These are phyloP conservation scores for Fulmarus glacialis DNA, from an alignment of 2,113 vertebrate species.

Conservation along the genomic window DNA sequence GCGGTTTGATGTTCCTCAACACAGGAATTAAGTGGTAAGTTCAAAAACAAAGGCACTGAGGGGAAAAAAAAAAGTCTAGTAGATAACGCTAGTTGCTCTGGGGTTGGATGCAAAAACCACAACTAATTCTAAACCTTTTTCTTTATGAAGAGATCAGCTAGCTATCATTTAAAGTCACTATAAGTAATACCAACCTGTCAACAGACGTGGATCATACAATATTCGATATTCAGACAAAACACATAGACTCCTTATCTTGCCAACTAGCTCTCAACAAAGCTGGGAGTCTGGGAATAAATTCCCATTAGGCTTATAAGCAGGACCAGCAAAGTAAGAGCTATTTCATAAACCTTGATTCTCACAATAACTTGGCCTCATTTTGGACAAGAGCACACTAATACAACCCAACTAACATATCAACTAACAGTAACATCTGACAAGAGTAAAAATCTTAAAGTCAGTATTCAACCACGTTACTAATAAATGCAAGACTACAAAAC, in stretches of 20 bases:
- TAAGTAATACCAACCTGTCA: background rate
- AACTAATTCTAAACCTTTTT: background rate
- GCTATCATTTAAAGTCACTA: background rate
- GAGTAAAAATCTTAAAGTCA: background rate
- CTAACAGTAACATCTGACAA: background rate
- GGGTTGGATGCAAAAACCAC: background rate
- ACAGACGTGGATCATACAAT: background rate
- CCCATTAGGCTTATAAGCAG: background rate
- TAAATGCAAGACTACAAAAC: background rate
- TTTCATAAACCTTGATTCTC: background rate
- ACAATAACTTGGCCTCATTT: background rate
- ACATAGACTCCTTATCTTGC: background rate
- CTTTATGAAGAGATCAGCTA: background rate
- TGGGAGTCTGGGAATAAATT: background rate
- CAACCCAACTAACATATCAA: background rate
- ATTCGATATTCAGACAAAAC: background rate
- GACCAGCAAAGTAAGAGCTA: background rate
- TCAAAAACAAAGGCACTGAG: background rate
- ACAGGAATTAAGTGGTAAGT: background rate
- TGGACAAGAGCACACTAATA: background rate
- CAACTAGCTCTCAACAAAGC: background rate
- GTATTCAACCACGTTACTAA: background rate
- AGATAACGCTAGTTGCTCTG: background rate
- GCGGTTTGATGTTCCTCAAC: background rate
- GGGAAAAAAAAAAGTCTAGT: background rate